These are phyloP conservation scores for Yponomeuta cagnagella DNA, from an alignment of 2,888 invertebrate species.

Conservation along the genomic window DNA sequence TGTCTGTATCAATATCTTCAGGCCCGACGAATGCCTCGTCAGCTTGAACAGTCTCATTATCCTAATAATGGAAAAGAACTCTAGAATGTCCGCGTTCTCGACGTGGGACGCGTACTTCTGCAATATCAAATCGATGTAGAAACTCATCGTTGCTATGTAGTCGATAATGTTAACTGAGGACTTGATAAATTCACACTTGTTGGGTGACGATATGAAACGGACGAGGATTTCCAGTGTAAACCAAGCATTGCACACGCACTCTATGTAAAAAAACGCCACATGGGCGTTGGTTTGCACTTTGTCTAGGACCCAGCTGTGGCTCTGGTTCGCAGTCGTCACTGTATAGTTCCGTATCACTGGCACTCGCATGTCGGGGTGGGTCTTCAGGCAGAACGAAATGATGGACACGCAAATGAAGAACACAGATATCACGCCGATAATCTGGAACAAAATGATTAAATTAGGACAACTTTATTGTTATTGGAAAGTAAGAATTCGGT, in stretches of 20 bases:
- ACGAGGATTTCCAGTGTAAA: constrained; percentile 97
- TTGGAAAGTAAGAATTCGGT: too few species aligned
- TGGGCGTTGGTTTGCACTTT: constrained; percentile 96
- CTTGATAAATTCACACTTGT: constrained; percentile 95
- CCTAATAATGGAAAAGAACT: constrained; percentile 98
- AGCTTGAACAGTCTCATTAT: constrained; percentile 98
- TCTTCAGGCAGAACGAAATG: constrained; percentile 99
- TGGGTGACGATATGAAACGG: constrained; percentile 94
- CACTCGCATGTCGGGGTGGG: constrained; percentile 98
- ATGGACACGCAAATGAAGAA: constrained; percentile 99
- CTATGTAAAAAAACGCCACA: constrained; percentile 98
- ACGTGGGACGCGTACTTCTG: constrained; percentile 93
- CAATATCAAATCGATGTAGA: constrained; percentile 95
- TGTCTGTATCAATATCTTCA: constrained; percentile 98
- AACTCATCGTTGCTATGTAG: constrained; percentile 98
- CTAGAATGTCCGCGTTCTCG: constrained; percentile 96
- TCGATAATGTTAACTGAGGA: constrained; percentile 99
- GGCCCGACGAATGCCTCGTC: constrained; percentile 96
- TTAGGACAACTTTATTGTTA: too few species aligned
- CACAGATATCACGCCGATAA: constrained; percentile 97
- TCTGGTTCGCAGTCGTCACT: constrained; percentile 84
- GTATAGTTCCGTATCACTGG: constrained; percentile 89
- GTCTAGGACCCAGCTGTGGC: constrained; percentile 89
- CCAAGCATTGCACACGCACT: constrained; percentile 99
- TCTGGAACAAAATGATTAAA: constrained; percentile 78